Evolutionary conservation across 2,888 invertebrate genomes (phyloP).

Genomic region (Ypsolopha sequella): DNA sequence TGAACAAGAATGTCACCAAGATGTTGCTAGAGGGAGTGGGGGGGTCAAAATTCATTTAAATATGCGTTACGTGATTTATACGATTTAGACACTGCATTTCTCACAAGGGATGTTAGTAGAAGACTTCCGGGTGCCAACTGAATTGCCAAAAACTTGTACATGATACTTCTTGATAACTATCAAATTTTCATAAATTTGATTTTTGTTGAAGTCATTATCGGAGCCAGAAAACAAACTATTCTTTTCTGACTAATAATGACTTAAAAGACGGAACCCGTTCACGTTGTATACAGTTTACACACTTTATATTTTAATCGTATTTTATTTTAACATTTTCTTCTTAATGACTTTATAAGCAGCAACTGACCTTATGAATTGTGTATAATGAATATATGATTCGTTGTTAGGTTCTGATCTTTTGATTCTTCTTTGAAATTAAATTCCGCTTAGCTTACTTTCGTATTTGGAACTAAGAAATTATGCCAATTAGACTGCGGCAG

Average conservation of each 20-base stretch:
- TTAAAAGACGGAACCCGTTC: neutral
- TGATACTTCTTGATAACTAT: no score
- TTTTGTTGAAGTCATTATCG: no score
- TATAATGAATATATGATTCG: conserved; percentile 21
- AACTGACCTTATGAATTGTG: conserved; percentile 20
- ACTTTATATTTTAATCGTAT: conserved; percentile 15
- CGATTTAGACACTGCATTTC: no score
- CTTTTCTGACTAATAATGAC: neutral
- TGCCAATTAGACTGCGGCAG: conserved; percentile 19
- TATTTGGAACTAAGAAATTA: conserved; percentile 22
- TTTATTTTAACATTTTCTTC: conserved; percentile 15
- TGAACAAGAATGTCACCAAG: no score
- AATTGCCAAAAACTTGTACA: no score
- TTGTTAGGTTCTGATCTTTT: conserved; percentile 17
- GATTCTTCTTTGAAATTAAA: conserved; percentile 17
- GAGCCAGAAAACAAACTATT: neutral
- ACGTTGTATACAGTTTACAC: neutral
- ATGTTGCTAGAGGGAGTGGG: no score
- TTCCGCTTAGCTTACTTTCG: conserved; percentile 22
- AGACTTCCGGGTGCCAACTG: no score
- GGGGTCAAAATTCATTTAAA: no score
- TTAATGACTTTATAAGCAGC: conserved; percentile 45
- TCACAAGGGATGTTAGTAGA: no score
- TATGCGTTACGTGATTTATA: no score
- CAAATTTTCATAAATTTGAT: no score